These are phyloP conservation scores for Ceratotherium simum DNA, from an alignment of 2,113 vertebrate genomes.

Conservation along the genomic window DNA sequence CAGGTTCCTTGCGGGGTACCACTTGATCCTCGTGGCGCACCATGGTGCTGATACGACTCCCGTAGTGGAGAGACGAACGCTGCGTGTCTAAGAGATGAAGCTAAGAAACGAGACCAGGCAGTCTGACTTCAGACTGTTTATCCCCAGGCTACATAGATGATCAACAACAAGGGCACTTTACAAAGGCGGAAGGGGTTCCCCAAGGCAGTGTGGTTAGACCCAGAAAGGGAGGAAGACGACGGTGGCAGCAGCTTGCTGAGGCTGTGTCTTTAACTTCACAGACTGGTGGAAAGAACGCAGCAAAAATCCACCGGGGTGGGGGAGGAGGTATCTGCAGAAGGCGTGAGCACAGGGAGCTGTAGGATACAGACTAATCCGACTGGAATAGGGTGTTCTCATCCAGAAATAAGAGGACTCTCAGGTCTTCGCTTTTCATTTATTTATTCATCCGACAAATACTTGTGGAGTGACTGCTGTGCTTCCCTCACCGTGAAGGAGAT, in stretches of 20 bases:
- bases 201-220: fast-evolving
- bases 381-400: background rate
- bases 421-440: background rate
- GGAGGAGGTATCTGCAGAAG: background rate
- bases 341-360: too few relatives aligned
- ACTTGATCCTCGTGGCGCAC: fast-evolving
- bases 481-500: background rate
- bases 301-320: fast-evolving
- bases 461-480: background rate
- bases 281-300: background rate
- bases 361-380: background rate
- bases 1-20: fast-evolving
- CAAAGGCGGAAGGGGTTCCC: background rate
- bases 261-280: background rate
- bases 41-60: fast-evolving
- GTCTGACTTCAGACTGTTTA: background rate
- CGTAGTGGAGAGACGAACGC: background rate
- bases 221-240: background rate
- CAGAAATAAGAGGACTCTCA: background rate
- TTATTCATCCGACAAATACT: background rate
- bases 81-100: background rate
- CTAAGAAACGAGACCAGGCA: background rate
- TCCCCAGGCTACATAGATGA: too few relatives aligned
- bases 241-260: background rate
- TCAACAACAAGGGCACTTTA: background rate